Base-by-base conservation (phyloP, 1,140 invertebrate genomes). In the Drosophila tani region DNA sequence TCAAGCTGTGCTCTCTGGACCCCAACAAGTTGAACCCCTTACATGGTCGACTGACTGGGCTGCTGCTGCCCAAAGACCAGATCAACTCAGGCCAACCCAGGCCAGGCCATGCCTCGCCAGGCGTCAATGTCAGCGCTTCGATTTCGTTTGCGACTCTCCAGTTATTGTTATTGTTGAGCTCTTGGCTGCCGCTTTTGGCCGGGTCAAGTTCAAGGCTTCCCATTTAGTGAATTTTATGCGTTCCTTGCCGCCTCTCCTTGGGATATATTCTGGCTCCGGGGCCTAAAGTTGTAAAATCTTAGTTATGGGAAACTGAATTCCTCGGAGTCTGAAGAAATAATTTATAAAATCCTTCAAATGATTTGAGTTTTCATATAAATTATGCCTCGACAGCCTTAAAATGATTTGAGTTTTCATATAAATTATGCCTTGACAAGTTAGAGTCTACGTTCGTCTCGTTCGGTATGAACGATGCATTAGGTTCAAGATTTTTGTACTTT, bases 191-290 rank as follows among this genome's bases (percentile, higher is more conserved):
- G 66, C 41, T 53, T 57, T 56, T 69, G 65, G 67, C 65, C 79
- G 71, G 85, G 85, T 90, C 85, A 90, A 90, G 85, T 90, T 90
- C 85, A 90, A 90, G 85, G 85, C 85, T 90, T 90, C 82, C 79
- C 85, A 84, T 73, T 84, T 80, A 70, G 60, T 64, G 55, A 80
- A 62, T 81, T 90, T 87, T 87, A 88, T 88, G 84, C 77, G 84
- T 87, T 87, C 74, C 56, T 74, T 76, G 75, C 63, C 69, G 75
- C 79, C 79, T 46, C 40, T 40, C 46, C 45, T 41, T 14, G 8
- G 51, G 17, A 38, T 50, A 29, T 15, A 19, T 12, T 14, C 14
- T 43, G 1, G 65, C 35, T 57, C 7, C 1, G n/a, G 32, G 15
- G 2, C 9, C 47, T 40, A 27, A 29, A 29, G 32, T 4, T 29